Percentiles rank a stretch among this genome's conserved stretches.
Evolutionary conservation across 2,888 invertebrate genomes (phyloP).

Genomic region (Pyrgus malvae): DNA sequence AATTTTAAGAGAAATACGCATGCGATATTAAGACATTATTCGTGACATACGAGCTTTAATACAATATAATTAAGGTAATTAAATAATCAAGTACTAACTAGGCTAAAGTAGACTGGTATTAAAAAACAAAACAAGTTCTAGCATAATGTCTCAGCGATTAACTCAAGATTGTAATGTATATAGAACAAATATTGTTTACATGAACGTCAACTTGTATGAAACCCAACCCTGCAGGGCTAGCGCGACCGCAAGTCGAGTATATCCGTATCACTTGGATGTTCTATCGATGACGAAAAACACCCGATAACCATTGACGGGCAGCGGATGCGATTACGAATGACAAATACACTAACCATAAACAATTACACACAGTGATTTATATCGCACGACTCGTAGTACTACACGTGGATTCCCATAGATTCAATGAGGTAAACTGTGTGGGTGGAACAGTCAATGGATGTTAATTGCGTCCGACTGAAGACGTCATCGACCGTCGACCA

Average conservation of each 20-base stretch:
- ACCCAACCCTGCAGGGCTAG: slow-evolving; percentile 31
- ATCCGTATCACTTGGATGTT: slow-evolving; percentile 58
- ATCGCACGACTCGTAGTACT: slow-evolving; percentile 8
- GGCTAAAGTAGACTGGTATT: too few species aligned
- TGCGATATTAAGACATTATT: too few species aligned
- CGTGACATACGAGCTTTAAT: too few species aligned
- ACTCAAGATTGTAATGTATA: slow-evolving; percentile 24
- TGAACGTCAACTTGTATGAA: slow-evolving; percentile 28
- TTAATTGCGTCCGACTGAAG: slow-evolving; percentile 59
- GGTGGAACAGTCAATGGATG: slow-evolving; percentile 56
- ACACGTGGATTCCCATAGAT: slow-evolving; percentile 42
- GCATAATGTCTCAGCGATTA: slow-evolving; percentile 19
- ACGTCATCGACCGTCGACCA: slow-evolving; percentile 50
- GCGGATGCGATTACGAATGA: slow-evolving; percentile 42
- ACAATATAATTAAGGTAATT: too few species aligned
- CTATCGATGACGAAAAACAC: slow-evolving; percentile 44
- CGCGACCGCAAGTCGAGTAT: slow-evolving; percentile 46
- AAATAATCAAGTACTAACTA: background rate
- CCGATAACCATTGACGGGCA: slow-evolving; percentile 35
- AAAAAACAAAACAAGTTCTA: background rate
- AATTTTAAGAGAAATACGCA: too few species aligned
- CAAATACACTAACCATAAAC: slow-evolving; percentile 32
- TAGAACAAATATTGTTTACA: slow-evolving; percentile 27
- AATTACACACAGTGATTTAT: slow-evolving; percentile 11
- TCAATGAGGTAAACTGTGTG: slow-evolving; percentile 49